phyloP scores from a whole-genome alignment of 2,888 invertebrate species.

The Heliconius erato region DNA sequence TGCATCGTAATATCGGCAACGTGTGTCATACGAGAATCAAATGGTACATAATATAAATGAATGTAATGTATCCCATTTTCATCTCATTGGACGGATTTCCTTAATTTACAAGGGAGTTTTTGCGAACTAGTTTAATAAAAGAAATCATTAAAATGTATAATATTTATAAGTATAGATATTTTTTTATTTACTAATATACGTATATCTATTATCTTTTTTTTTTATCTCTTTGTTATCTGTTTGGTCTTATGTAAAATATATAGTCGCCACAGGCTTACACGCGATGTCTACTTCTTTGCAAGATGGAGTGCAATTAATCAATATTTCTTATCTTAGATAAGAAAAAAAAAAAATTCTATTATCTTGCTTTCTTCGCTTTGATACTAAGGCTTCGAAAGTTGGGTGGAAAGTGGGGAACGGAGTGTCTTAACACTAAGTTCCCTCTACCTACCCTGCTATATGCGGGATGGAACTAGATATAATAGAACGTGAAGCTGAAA shows the following conservation, averaged over 20 bases:
- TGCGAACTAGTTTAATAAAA: not conserved
- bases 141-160: not conserved
- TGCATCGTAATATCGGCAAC: not conserved
- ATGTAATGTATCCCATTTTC: conserved; percentile 8
- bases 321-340: not conserved
- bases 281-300: not conserved
- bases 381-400: too few relatives aligned
- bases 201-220: not conserved
- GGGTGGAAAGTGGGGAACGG: too few relatives aligned
- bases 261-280: not conserved
- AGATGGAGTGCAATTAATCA: not conserved
- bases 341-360: not conserved
- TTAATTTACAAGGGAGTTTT: conserved; percentile 6
- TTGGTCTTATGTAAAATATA: not conserved
- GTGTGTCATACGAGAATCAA: not conserved
- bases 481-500: too few relatives aligned
- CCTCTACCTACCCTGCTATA: too few relatives aligned
- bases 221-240: not conserved
- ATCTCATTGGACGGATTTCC: conserved; percentile 9
- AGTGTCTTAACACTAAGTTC: too few relatives aligned
- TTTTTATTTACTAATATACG: not conserved
- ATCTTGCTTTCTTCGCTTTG: not conserved
- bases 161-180: conserved; percentile 6
- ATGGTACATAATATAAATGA: not conserved
- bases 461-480: too few relatives aligned